Base-by-base conservation (phyloP, 1,140 invertebrate species). In the Drosophila bocki region DNA sequence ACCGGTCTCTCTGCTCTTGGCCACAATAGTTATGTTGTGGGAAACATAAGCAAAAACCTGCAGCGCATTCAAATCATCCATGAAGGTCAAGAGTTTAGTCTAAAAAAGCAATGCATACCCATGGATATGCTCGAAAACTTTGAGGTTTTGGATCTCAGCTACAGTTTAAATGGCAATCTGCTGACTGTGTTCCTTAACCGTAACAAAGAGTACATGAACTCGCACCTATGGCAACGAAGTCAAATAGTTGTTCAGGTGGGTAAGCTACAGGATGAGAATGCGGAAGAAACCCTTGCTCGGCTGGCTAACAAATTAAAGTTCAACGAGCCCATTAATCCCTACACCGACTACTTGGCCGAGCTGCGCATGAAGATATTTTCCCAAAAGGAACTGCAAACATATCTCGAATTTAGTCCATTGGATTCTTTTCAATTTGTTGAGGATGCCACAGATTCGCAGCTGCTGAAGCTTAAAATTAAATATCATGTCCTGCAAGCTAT, bases 281-380 rank as follows among this genome's bases (percentile, higher is more conserved):
- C 39, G 2, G 22, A 11, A 2, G 59, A 87, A 51, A 22, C 61
- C 5, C 35, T 91, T 0, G 29, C 42, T 11, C 53, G 67, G 13
- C 70, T 86, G 0, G 42, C 33, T 3, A 37, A 15, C 0, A 19
- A 37, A 12, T 1, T 90, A 7, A 7, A 45, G 8, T 29, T 37
- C 5, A 26, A 56, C 2, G 33, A 72, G 1, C 37, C 80, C 8
- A 80, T 91, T 15, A 75, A 90, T 58, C 3, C 19, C 15, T 68
- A 42, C 2, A 42, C n/a, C 3, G 90, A 91, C 63, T 35, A 75
- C n/a, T 37, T 91, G 22, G 53, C 53, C 8, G 80, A 79, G 8
- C 37, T 91, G 8, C 80, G 86, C 0, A 17, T 90, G 15, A 48
- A 79, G 8, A 67, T 91, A 2, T 72, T 81, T n/a, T 53, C 65